A percentile compares a stretch with the other conserved stretches of the same genome.
Conservation (phyloP, 2,113 vertebrate species). For the Gyps fulvus region DNA sequence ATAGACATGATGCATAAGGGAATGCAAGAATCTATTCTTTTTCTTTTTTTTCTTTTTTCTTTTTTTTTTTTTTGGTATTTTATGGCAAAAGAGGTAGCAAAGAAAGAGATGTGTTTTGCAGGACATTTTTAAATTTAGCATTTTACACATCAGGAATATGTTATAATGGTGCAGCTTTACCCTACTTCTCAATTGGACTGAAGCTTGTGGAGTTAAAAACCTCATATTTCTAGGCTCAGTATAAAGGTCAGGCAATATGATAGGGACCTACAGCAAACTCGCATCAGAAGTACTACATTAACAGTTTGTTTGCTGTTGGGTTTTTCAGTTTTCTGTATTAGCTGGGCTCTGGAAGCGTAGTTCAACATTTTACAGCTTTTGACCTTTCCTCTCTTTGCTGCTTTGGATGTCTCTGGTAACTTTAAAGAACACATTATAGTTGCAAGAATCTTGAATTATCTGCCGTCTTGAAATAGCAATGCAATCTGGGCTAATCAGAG, state of each 20-base stretch:
- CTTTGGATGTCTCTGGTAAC: background rate
- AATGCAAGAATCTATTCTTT: background rate
- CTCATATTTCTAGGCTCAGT: background rate
- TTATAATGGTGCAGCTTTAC: background rate
- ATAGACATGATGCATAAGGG: background rate
- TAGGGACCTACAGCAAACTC: background rate
- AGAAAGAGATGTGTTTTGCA: background rate
- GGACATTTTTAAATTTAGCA: background rate
- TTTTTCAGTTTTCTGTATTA: background rate
- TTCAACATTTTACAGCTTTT: background rate
- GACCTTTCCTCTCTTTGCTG: background rate
- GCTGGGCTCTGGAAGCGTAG: background rate
- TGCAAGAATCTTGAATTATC: background rate
- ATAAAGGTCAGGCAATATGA: background rate
- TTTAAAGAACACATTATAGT: background rate
- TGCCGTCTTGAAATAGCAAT: background rate
- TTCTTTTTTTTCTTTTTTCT: rapidly evolving
- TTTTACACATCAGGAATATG: background rate
- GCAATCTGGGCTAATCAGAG: background rate
- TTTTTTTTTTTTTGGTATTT: background rate
- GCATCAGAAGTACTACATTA: background rate
- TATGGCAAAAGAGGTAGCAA: background rate
- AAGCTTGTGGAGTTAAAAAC: background rate
- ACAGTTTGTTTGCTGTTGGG: background rate
- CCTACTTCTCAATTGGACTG: background rate